Percentiles rank a stretch among this genome's conserved stretches.
These are phyloP conservation scores for human (Homo sapiens) DNA, from an alignment of 2,113 vertebrate genomes.

Conservation along the genomic window DNA sequence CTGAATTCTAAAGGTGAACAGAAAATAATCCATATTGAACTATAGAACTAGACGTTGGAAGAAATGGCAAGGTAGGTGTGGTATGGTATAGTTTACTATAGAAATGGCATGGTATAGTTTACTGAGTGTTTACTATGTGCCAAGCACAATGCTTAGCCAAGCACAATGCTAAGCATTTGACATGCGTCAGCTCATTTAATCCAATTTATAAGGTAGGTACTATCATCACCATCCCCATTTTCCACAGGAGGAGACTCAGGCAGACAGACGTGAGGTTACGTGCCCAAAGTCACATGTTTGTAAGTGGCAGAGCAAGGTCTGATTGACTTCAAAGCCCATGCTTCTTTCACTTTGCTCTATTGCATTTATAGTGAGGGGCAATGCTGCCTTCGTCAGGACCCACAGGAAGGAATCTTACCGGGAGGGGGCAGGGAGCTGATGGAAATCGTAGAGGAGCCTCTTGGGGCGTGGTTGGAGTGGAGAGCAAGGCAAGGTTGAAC, in stretches of 20 bases:
- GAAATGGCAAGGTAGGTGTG: neutral
- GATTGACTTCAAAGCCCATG: neutral
- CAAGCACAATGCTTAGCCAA: neutral
- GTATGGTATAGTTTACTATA: too few species aligned
- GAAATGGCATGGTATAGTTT: too few species aligned
- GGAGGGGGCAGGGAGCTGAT: neutral
- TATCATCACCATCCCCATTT: neutral
- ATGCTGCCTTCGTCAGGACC: neutral
- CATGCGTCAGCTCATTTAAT: neutral
- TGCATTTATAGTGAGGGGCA: neutral
- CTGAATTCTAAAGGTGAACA: conserved; percentile 2
- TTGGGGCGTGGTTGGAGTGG: neutral
- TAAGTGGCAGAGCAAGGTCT: neutral
- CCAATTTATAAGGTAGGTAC: neutral
- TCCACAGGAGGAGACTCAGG: neutral
- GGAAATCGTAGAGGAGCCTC: neutral
- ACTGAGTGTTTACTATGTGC: neutral
- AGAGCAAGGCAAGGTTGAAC: neutral
- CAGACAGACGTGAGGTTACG: neutral
- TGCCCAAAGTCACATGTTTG: neutral
- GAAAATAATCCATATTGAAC: neutral
- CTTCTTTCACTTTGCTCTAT: neutral
- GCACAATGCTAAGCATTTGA: neutral
- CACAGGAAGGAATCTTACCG: neutral
- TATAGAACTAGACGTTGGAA: neutral